Evolutionary conservation across 2,888 invertebrate species (phyloP).

Genomic region (Cheilosia pagana): DNA sequence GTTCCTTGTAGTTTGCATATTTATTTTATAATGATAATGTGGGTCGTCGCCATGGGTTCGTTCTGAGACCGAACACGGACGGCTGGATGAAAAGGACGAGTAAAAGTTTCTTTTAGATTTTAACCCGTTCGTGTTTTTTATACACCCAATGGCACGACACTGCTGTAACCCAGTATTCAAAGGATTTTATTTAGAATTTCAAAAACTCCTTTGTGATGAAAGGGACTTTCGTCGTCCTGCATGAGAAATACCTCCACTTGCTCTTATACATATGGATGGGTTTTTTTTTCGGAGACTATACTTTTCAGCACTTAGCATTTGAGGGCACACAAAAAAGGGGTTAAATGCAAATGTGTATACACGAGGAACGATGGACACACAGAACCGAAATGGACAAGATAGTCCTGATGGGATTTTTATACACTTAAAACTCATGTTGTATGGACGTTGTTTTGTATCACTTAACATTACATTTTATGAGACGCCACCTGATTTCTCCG

Average conservation of each 20-base stretch:
- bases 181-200: conserved; percentile 75
- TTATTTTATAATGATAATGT: conserved; percentile 73
- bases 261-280: conserved; percentile 33
- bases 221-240: conserved; percentile 72
- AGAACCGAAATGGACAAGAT: conserved; percentile 50
- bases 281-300: conserved; percentile 46
- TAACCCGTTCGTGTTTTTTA: conserved; percentile 7
- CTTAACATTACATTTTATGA: conserved; percentile 73
- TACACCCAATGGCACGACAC: conserved; percentile 1
- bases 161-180: conserved; percentile 70
- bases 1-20: conserved; percentile 71
- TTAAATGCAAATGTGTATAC: conserved; percentile 65
- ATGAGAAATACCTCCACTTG: conserved; percentile 45
- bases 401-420: conserved; percentile 69
- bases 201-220: conserved; percentile 75
- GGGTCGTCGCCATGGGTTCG: conserved; percentile 69
- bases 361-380: conserved; percentile 25
- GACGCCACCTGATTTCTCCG: conserved; percentile 68
- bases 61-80: conserved; percentile 56
- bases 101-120: conserved; percentile 72
- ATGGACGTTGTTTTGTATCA: conserved; percentile 70
- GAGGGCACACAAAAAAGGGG: conserved; percentile 60
- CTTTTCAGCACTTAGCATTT: conserved; percentile 68
- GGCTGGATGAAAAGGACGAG: conserved; percentile 69
- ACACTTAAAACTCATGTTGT: conserved; percentile 73